Evolutionary conservation across 2,113 vertebrate genomes (phyloP), one percentile per base, ranked within the genome.

Genomic region (Azemiops feae): DNA sequence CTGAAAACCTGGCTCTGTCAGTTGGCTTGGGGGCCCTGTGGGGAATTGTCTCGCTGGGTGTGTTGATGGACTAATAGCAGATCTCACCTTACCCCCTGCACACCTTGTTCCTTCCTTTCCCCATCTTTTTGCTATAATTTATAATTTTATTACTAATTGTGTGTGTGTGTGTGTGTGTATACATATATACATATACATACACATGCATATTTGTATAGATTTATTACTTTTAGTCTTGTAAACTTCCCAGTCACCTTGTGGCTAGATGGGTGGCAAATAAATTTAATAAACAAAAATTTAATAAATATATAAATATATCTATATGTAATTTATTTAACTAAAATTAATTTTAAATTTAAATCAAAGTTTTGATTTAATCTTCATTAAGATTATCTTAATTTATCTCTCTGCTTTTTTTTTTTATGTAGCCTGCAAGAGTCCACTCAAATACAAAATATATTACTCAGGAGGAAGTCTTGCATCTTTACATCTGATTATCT

Each of bases 111-210:
- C 4, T n/a, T 64, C 60, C 64, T 69, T 69, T 69, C 30, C 14
- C 30, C 30, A 5, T 34, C 47, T 69, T 69, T 69, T 69, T 69
- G 30, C 64, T 25, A 60, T 30, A 27, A 60, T 60, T 60, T 60
- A 60, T 60, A 60, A 60, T 30, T 60, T 60, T 27, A 60, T 60
- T 58, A 25, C 8, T 9, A 58, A 25, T n/a, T n/a, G n/a, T n/a
- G n/a, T n/a, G n/a, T 3, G 8, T 25, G 4, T 58, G 8, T 25
- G 2, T 58, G 0, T 58, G 2, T 58, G 0, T 3, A 3, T 25
- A 57, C 2, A 57, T 3, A 25, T 1, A 8, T 25, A 57, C 22
- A 58, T 25, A 25, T 9, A 58, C 7, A 60, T 8, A 60, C 0
- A 25, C 2, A 58, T 58, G 11, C 58, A 60, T 10, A 60, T 60